Conservation (phyloP, 2,113 vertebrate genomes). For the Bettongia penicillata region DNA sequence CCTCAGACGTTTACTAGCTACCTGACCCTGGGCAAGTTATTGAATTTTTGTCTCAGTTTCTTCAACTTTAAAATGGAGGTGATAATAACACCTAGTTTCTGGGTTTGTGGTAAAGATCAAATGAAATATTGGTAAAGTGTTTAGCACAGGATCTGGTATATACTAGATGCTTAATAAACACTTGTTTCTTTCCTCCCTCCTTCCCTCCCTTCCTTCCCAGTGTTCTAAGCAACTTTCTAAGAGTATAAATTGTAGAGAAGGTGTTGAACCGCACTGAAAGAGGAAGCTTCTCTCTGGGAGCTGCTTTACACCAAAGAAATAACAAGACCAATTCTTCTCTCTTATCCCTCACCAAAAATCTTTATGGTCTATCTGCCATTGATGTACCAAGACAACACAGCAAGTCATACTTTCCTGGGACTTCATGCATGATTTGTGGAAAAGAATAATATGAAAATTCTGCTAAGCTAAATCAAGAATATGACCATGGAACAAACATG, state of each 20-base stretch:
- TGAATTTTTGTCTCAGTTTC: background rate
- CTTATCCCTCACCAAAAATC: background rate
- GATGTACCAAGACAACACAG: background rate
- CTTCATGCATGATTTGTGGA: background rate
- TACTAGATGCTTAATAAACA: background rate
- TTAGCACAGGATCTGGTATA: background rate
- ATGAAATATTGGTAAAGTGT: background rate
- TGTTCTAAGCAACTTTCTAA: background rate
- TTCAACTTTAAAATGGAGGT: background rate
- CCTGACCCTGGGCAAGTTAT: background rate
- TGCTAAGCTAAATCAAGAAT: background rate
- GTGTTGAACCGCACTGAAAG: background rate
- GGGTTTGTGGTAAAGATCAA: background rate
- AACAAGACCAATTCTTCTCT: background rate
- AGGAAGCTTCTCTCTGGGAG: background rate
- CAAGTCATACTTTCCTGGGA: background rate
- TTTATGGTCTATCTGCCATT: background rate
- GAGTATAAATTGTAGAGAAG: background rate
- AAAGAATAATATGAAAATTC: background rate
- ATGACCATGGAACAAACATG: background rate
- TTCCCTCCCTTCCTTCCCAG: background rate
- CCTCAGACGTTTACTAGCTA: background rate
- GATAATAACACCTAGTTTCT: background rate
- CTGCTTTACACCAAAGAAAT: background rate
- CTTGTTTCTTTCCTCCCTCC: background rate